Evolutionary conservation across 2,888 invertebrate genomes (phyloP), one percentile per base, ranked within the genome.

Genomic region (Drosophila neutralis): DNA sequence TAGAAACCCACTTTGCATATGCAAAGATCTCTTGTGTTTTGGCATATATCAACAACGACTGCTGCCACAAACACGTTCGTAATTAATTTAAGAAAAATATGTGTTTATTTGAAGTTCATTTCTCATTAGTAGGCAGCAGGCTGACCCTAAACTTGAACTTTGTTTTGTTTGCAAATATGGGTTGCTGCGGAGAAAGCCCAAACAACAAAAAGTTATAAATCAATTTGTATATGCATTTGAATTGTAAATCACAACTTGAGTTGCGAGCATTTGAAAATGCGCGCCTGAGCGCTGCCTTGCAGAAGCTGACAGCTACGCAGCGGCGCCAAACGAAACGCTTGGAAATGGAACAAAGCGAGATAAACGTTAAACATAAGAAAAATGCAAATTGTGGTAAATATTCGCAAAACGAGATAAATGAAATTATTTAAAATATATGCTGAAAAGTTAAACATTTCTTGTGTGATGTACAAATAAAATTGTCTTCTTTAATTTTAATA

Each of bases 1-100:
- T 80, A 87, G 79, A 87, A 81, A 87, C 86, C 89, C 87, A 89
- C 81, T 89, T 87, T 82, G 83, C 85, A 85, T 88, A 83, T 65
- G 72, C 56, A 38, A 67, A 59, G 73, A 66, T 49, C 68, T 51
- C 66, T 66, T 51, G 29, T 53, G 67, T 45, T 59, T 81, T 87
- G 80, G 76, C 85, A 80, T 76, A 84, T 79, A 79, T 85, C 59
- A 36, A 57, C 53, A 52, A 51, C 21, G 51, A 27, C 13, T n/a
- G 45, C 45, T 24, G 24, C 15, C 15, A 8, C 74, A 64, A 84
- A 87, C 84, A 66, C 59, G 84, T 84, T 84, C 78, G 49, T 66
- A 61, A 73, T 80, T 69, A 71, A 75, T 77, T 69, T 61, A 73
- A 15, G 15, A 4, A 56, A 56, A 38, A 29, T 27, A 18, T 49